Evolutionary conservation across 2,888 invertebrate species (phyloP).

Genomic region (Andrena hattorfiana): DNA sequence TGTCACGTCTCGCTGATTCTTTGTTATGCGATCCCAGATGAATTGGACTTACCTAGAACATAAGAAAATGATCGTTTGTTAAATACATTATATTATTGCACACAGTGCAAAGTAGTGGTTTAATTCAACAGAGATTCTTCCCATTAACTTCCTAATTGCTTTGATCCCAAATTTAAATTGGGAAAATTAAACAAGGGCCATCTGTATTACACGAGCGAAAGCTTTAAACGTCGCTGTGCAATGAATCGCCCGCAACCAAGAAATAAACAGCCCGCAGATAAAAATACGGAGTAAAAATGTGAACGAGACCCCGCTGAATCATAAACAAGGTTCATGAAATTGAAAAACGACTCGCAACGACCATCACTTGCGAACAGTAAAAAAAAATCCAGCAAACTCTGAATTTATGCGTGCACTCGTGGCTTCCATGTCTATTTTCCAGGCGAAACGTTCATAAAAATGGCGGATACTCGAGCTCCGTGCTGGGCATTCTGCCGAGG

Average conservation of each 20-base stretch:
- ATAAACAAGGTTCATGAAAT: slow-evolving; percentile 34
- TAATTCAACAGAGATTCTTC: background rate
- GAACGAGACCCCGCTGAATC: background rate
- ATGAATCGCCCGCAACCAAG: too few relatives aligned
- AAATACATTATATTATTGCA: background rate
- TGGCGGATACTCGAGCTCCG: slow-evolving; percentile 7
- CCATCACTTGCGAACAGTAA: background rate
- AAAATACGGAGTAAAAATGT: background rate
- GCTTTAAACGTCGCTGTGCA: too few relatives aligned
- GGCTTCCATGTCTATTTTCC: slow-evolving; percentile 15
- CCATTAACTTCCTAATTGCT: background rate
- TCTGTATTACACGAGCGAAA: too few relatives aligned
- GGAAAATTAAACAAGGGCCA: too few relatives aligned
- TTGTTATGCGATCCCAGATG: slow-evolving; percentile 1
- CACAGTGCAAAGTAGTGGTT: background rate
- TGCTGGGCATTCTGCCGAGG: slow-evolving; percentile 11
- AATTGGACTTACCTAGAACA: slow-evolving; percentile 65
- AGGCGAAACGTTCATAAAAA: slow-evolving; percentile 2
- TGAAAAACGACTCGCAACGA: slow-evolving; percentile 25
- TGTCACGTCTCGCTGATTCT: slow-evolving; percentile 15
- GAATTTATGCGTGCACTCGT: slow-evolving; percentile 22
- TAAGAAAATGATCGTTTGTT: slow-evolving; percentile 52
- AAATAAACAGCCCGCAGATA: background rate
- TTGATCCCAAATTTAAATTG: too few relatives aligned
- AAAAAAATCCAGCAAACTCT: background rate